These are phyloP conservation scores for Frieseomelitta varia DNA, from an alignment of 1,140 invertebrate genomes.

Conservation along the genomic window DNA sequence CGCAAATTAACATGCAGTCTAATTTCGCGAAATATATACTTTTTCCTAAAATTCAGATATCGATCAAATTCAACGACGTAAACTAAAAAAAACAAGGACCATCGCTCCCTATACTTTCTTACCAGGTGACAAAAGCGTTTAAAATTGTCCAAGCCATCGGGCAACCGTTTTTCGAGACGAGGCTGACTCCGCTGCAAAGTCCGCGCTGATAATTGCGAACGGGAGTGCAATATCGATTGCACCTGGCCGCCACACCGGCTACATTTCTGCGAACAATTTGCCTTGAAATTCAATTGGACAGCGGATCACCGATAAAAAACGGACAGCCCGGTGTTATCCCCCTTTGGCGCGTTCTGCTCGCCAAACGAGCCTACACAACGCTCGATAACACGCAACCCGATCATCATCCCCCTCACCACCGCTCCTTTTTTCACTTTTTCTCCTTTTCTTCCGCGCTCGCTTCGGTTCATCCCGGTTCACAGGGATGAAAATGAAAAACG, in stretches of 20 bases:
- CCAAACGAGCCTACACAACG: neutral
- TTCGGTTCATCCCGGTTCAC: neutral
- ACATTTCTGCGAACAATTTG: neutral
- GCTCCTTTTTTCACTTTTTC: no score
- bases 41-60: no score
- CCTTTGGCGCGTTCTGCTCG: neutral
- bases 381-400: neutral
- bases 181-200: neutral
- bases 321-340: neutral
- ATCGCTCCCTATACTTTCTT: no score
- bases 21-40: no score
- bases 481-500: slow-evolving; percentile 20
- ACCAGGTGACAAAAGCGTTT: no score
- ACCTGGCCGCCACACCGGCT: neutral
- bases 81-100: no score
- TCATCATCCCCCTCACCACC: neutral
- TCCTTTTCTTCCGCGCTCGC: neutral
- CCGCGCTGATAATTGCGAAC: neutral
- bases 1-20: no score
- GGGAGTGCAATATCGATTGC: neutral
- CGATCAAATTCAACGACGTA: no score
- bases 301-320: slow-evolving; percentile 5
- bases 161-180: no score
- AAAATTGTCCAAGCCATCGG: no score
- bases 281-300: slow-evolving; percentile 14